Evolutionary conservation across 2,888 invertebrate genomes (phyloP).

Genomic region (Perdita meconis): DNA sequence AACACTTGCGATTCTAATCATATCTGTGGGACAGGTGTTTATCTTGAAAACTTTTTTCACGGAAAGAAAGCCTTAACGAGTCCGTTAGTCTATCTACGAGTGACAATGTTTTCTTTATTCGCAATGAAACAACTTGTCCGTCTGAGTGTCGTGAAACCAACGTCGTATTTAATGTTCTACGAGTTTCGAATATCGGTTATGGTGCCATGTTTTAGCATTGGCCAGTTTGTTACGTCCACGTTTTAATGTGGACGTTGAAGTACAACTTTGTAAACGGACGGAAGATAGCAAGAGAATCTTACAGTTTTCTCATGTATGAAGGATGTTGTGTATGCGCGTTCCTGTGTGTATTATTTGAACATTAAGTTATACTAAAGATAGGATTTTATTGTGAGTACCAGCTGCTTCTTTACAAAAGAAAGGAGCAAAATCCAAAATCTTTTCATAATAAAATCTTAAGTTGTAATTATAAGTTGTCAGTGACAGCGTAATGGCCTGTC

Average conservation of each 20-base stretch:
- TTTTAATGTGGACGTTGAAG: background rate
- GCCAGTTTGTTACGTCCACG: conserved; percentile 31
- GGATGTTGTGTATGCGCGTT: conserved; percentile 46
- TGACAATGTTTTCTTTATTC: conserved; percentile 35
- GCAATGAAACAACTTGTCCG: conserved; percentile 44
- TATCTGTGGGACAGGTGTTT: conserved; percentile 96
- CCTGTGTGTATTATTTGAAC: conserved; percentile 53
- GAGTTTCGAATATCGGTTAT: conserved; percentile 20
- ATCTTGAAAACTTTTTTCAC: conserved; percentile 96
- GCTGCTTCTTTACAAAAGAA: conserved; percentile 33
- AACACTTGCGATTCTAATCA: conserved; percentile 92
- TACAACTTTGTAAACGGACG: conserved; percentile 12
- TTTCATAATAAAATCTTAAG: conserved; percentile 33
- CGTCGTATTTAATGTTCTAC: conserved; percentile 32
- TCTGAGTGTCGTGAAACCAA: conserved; percentile 22
- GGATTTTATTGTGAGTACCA: conserved; percentile 54
- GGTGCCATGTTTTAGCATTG: conserved; percentile 53
- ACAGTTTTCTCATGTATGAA: conserved; percentile 28
- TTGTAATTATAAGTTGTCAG: conserved; percentile 55
- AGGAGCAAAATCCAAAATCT: conserved; percentile 27
- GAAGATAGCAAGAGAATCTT: conserved; percentile 28
- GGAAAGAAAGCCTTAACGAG: conserved; percentile 77
- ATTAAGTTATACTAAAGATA: conserved; percentile 61
- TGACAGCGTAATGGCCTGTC: conserved; percentile 39
- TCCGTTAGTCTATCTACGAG: conserved; percentile 62